A percentile compares a stretch with the other conserved stretches of the same genome.
These are phyloP conservation scores for Acleris laterana DNA, from an alignment of 2,888 invertebrate genomes.

Conservation along the genomic window DNA sequence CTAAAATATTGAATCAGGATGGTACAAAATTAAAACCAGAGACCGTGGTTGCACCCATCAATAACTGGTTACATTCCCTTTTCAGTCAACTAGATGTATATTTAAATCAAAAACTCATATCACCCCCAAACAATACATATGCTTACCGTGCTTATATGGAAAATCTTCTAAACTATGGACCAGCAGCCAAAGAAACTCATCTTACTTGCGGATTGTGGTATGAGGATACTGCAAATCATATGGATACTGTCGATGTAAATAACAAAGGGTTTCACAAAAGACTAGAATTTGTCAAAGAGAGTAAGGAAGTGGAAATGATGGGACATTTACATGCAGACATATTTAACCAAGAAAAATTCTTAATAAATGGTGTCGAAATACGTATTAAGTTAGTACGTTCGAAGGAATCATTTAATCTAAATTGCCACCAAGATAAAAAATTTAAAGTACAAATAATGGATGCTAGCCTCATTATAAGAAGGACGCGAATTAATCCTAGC, in stretches of 20 bases:
- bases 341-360: conserved; percentile 35
- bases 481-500: too few relatives aligned
- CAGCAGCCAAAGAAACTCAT: conserved; percentile 44
- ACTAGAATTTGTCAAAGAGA: too few relatives aligned
- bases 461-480: conserved; percentile 7
- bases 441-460: conserved; percentile 38
- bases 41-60: too few relatives aligned
- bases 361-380: conserved; percentile 29
- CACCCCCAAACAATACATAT: conserved; percentile 45
- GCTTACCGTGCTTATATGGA: conserved; percentile 46
- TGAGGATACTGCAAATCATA: conserved; percentile 40
- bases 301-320: conserved; percentile 44
- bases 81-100: too few relatives aligned
- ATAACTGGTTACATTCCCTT: too few relatives aligned
- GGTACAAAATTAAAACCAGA: too few relatives aligned
- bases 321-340: conserved; percentile 42
- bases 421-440: conserved; percentile 32
- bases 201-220: conserved; percentile 44
- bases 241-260: conserved; percentile 29
- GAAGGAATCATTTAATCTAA: conserved; percentile 31
- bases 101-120: too few relatives aligned
- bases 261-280: too few relatives aligned
- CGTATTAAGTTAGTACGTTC: conserved; percentile 38
- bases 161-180: conserved; percentile 45
- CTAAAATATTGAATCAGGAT: too few relatives aligned